These are phyloP conservation scores for Petrocephalus microphthalmus DNA, from an alignment of 2,113 vertebrate species.

Conservation along the genomic window DNA sequence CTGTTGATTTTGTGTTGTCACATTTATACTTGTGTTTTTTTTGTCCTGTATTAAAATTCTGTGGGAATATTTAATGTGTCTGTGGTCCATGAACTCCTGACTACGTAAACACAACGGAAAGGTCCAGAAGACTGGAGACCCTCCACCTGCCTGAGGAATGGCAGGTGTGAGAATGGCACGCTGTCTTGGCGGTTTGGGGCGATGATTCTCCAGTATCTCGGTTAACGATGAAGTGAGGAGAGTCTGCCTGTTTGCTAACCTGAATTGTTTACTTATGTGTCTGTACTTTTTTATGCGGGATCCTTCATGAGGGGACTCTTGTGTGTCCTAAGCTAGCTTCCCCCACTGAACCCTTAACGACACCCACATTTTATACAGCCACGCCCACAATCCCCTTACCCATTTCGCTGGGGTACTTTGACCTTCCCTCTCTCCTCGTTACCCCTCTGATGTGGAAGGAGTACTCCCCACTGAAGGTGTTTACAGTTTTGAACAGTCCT, in stretches of 20 bases:
- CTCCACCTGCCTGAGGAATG: background rate
- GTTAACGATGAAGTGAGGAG: background rate
- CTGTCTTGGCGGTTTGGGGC: background rate
- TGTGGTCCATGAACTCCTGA: conserved; percentile 2
- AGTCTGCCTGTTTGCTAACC: background rate
- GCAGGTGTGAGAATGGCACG: background rate
- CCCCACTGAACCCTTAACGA: background rate
- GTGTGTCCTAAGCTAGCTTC: background rate
- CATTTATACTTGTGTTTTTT: background rate
- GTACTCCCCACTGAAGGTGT: background rate
- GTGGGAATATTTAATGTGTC: background rate
- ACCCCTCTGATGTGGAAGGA: background rate
- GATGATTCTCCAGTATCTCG: background rate
- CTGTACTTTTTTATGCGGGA: background rate
- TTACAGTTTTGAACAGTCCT: background rate
- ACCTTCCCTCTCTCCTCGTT: background rate
- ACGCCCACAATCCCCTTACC: background rate
- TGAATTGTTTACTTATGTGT: background rate
- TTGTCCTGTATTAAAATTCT: background rate
- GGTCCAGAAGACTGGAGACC: background rate
- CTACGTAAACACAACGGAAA: background rate
- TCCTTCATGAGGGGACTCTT: background rate
- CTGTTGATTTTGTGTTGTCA: background rate
- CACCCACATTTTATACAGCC: background rate
- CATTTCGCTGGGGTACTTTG: background rate